Evolutionary conservation across 2,888 invertebrate species (phyloP).

Genomic region (Dynastes grantii): DNA sequence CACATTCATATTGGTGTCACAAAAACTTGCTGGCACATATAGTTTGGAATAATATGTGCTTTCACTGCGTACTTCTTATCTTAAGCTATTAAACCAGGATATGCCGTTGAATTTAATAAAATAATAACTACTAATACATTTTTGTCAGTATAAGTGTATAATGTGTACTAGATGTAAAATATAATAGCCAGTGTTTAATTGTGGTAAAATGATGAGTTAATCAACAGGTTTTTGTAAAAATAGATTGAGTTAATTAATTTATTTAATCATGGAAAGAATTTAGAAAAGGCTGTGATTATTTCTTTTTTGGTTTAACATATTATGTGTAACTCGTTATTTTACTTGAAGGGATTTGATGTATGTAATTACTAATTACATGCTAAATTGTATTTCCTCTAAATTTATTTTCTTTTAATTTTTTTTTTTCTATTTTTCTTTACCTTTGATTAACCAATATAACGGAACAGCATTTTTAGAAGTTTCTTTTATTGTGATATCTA

Average conservation of each 20-base stretch:
- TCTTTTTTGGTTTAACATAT: conserved; percentile 18
- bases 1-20: too few species aligned
- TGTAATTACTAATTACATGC: not conserved
- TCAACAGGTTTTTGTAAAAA: not conserved
- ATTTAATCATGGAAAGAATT: conserved; percentile 17
- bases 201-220: conserved; percentile 38
- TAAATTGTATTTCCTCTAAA: conserved; percentile 2
- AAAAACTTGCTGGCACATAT: not conserved
- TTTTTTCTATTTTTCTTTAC: conserved; percentile 37
- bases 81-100: not conserved
- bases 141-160: conserved; percentile 24
- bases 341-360: conserved; percentile 11
- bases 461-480: conserved; percentile 68
- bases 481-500: conserved; percentile 54
- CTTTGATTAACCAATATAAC: conserved; percentile 51
- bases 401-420: conserved; percentile 11
- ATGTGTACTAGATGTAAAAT: conserved; percentile 21
- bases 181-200: not conserved
- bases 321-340: conserved; percentile 33
- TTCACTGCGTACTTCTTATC: too few species aligned
- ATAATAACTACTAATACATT: conserved; percentile 29
- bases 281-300: conserved; percentile 43
- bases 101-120: conserved; percentile 7
- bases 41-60: not conserved
- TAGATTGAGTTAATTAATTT: conserved; percentile 3